Evolutionary conservation across 2,888 invertebrate species (phyloP).

Genomic region (Eupithecia tripunctaria): DNA sequence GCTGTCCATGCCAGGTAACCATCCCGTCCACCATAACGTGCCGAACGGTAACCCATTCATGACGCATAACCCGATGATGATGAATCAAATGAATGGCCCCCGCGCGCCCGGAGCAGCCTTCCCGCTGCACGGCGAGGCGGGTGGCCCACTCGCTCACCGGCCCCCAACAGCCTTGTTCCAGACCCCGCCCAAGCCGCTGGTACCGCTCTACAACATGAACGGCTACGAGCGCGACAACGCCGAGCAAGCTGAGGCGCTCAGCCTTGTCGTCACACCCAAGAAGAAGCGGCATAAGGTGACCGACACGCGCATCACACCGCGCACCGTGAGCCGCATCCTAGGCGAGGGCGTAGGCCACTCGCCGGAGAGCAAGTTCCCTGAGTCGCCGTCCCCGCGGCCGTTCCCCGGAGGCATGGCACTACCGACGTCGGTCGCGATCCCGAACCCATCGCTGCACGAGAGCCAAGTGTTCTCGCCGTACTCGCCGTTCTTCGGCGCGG

Average conservation of each 20-base stretch:
- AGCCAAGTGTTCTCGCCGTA: conserved; percentile 97
- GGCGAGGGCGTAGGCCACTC: conserved; percentile 91
- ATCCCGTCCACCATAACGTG: conserved; percentile 74
- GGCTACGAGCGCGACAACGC: conserved; percentile 88
- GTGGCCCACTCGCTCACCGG: conserved; percentile 77
- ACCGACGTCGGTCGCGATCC: conserved; percentile 98
- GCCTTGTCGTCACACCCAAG: conserved; percentile 96
- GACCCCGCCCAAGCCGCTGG: conserved; percentile 91
- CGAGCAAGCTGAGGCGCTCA: conserved; percentile 97
- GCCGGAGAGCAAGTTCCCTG: conserved; percentile 84
- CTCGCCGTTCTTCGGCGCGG: conserved; percentile 93
- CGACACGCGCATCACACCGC: conserved; percentile 95
- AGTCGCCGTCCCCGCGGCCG: conserved; percentile 90
- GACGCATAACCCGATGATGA: conserved; percentile 76
- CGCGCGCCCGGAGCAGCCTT: conserved; percentile 86
- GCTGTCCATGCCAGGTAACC: conserved; percentile 83
- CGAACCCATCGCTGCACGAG: conserved; percentile 97
- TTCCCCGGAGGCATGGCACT: conserved; percentile 94
- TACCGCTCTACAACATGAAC: conserved; percentile 87
- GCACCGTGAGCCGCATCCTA: conserved; percentile 94
- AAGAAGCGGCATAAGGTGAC: conserved; percentile 99
- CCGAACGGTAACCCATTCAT: conserved; percentile 79
- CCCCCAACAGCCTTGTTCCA: conserved; percentile 92
- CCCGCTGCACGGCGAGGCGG: conserved; percentile 88
- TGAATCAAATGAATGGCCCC: conserved; percentile 85